Percentiles rank a stretch among this genome's conserved stretches.
phyloP scores from a whole-genome alignment of 2,797 vertebrate species.

The Pseudochirops cupreus region DNA sequence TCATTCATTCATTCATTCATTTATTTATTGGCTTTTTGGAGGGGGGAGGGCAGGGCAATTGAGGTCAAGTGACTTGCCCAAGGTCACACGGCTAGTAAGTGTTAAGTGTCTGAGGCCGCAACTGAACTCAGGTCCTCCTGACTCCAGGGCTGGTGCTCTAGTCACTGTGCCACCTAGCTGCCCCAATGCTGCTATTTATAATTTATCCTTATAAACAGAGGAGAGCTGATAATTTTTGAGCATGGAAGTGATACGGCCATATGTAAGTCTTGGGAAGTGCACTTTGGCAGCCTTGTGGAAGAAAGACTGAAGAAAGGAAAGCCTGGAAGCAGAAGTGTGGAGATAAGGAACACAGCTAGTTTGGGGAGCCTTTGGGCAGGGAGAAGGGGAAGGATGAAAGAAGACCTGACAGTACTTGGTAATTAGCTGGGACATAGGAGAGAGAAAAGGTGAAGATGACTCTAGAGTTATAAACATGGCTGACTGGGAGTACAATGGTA shows the following conservation, averaged over 20 bases:
- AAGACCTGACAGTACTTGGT: neutral
- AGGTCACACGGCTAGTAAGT: no score
- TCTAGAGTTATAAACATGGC: neutral
- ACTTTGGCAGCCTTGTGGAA: neutral
- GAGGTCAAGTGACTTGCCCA: no score
- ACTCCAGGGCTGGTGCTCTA: no score
- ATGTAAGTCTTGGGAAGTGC: neutral
- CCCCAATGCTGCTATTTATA: neutral
- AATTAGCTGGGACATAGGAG: neutral
- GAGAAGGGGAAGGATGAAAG: neutral
- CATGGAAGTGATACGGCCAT: neutral
- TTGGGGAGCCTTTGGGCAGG: neutral
- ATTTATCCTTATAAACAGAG: neutral
- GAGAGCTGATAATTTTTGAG: neutral
- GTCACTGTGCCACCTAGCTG: no score
- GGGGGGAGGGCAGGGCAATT: no score
- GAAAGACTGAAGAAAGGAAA: neutral
- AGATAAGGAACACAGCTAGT: neutral
- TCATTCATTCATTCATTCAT: no score
- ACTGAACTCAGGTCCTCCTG: no score
- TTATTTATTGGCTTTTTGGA: no score
- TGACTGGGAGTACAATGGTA: neutral
- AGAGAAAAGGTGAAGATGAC: neutral
- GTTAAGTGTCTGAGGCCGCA: no score
- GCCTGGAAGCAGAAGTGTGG: neutral